These are phyloP conservation scores for Habrosyne pyritoides DNA, from an alignment of 2,888 invertebrate species.

Conservation along the genomic window DNA sequence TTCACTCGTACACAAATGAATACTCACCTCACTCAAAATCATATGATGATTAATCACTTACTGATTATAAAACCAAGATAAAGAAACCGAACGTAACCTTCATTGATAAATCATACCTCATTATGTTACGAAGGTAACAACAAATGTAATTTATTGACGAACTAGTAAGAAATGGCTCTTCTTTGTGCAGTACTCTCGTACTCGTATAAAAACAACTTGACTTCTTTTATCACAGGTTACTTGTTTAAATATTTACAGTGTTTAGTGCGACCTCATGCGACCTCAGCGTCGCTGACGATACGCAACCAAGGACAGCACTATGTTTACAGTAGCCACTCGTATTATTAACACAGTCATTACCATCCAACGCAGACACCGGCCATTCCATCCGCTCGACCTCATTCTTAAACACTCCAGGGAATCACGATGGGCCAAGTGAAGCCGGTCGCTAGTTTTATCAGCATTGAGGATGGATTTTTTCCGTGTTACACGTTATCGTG, in stretches of 20 bases:
- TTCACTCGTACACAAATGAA: background rate
- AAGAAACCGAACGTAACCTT: constrained; percentile 13
- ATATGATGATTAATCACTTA: constrained; percentile 7
- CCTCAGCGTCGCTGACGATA: constrained; percentile 43
- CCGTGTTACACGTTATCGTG: constrained; percentile 72
- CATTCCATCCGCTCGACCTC: constrained; percentile 21
- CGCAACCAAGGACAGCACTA: constrained; percentile 46
- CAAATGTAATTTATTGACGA: constrained; percentile 24
- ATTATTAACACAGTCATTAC: constrained; percentile 30
- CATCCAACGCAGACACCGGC: constrained; percentile 40
- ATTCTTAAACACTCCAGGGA: constrained; percentile 25
- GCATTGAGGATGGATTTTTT: constrained; percentile 69
- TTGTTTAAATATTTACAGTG: constrained; percentile 43
- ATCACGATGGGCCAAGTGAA: constrained; percentile 42
- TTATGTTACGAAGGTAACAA: constrained; percentile 23
- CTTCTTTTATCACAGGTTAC: constrained; percentile 29
- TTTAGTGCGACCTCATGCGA: constrained; percentile 42
- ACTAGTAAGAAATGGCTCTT: constrained; percentile 21
- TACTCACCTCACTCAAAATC: background rate
- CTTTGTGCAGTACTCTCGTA: constrained; percentile 20
- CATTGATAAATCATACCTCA: constrained; percentile 10
- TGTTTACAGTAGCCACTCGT: constrained; percentile 43
- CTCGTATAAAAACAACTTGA: constrained; percentile 21
- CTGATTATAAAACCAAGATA: constrained; percentile 4
- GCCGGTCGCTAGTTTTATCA: constrained; percentile 59